These are phyloP conservation scores for Onychostoma macrolepis DNA, from an alignment of 2,113 vertebrate genomes.

Conservation along the genomic window DNA sequence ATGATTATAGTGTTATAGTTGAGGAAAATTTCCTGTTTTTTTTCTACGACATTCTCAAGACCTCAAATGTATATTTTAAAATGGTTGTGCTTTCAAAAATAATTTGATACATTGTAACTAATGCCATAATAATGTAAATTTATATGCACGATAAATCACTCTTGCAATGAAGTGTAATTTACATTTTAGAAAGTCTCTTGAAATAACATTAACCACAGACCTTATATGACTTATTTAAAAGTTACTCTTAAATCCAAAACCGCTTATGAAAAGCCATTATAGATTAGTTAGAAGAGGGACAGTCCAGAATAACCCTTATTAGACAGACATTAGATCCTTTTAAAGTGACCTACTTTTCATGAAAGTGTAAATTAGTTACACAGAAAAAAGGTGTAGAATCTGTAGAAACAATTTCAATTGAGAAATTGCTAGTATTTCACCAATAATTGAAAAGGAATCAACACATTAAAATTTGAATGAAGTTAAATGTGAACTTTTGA, in stretches of 20 bases:
- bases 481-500: neutral
- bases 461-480: neutral
- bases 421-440: neutral
- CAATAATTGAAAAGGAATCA: neutral
- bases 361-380: neutral
- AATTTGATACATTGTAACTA: neutral
- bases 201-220: neutral
- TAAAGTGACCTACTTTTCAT: neutral
- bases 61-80: neutral
- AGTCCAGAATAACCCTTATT: neutral
- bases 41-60: neutral
- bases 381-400: neutral
- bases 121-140: neutral
- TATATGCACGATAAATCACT: neutral
- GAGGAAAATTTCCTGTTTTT: neutral
- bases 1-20: no score
- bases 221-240: neutral
- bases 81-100: neutral
- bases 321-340: neutral
- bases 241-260: neutral
- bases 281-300: neutral
- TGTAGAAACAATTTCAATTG: neutral
- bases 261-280: neutral
- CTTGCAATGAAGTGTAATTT: neutral
- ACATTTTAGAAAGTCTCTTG: neutral